Percentiles rank a stretch among this genome's conserved stretches.
Evolutionary conservation across 1,140 invertebrate species (phyloP).

Genomic region (Macrobrachium nipponense): DNA sequence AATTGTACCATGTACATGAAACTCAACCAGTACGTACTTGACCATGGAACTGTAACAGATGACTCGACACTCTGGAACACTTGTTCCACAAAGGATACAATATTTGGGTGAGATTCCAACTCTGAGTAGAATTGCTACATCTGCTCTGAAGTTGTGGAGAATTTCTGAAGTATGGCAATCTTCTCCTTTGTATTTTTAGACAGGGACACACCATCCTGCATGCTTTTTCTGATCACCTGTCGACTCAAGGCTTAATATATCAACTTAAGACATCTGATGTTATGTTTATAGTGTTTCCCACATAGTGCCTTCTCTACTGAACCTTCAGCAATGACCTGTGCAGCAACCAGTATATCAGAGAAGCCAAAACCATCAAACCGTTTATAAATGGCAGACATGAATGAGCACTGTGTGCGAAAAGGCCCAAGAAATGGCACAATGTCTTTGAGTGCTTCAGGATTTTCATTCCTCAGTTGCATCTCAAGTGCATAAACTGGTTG

Average conservation of each 20-base stretch:
- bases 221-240: background rate
- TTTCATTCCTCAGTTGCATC: too few species aligned
- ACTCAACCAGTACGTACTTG: slow-evolving; percentile 21
- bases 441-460: too few species aligned
- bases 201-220: background rate
- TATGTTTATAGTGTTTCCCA: slow-evolving; percentile 11
- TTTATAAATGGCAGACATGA: too few species aligned
- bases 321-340: slow-evolving; percentile 17
- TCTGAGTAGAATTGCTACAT: slow-evolving; percentile 22
- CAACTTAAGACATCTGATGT: slow-evolving; percentile 6
- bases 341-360: slow-evolving; percentile 23
- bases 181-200: slow-evolving; percentile 32
- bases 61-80: too few species aligned
- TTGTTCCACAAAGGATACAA: slow-evolving; percentile 13
- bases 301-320: slow-evolving; percentile 12
- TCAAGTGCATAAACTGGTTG: too few species aligned
- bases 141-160: slow-evolving; percentile 11
- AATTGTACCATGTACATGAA: slow-evolving; percentile 24
- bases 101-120: slow-evolving; percentile 16
- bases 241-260: background rate
- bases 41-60: too few species aligned
- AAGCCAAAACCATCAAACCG: slow-evolving; percentile 32
- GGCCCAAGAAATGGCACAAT: too few species aligned
- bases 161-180: slow-evolving; percentile 7
- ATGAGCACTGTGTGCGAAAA: too few species aligned